Percentiles rank a stretch among this genome's conserved stretches.
Conservation (phyloP, 2,888 invertebrate species). For the Mesopsocus fuscifrons region DNA sequence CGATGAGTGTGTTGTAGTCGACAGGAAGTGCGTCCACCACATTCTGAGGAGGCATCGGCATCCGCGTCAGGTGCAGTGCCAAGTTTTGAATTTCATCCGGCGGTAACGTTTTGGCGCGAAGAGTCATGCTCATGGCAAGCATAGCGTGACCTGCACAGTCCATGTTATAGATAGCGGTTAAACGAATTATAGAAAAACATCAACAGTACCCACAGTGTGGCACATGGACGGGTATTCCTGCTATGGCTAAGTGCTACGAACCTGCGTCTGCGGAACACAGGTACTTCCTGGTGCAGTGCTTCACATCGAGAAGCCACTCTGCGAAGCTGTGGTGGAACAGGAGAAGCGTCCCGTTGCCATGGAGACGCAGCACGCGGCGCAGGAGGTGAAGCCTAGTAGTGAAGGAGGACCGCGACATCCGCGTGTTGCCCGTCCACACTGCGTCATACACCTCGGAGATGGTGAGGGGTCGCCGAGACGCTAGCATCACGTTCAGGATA, state of each 20-base stretch:
- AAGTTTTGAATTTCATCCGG: constrained; percentile 28
- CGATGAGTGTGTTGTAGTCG: constrained; percentile 46
- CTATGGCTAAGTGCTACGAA: too few relatives aligned
- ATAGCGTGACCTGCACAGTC: constrained; percentile 88
- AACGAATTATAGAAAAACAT: too few relatives aligned
- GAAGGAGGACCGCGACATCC: constrained; percentile 63
- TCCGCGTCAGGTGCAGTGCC: constrained; percentile 25
- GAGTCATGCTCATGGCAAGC: constrained; percentile 54
- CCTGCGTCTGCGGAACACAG: constrained; percentile 66
- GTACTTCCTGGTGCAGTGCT: constrained; percentile 90
- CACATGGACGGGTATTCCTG: too few relatives aligned
- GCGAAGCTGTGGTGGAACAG: constrained; percentile 91
- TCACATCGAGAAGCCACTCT: constrained; percentile 91
- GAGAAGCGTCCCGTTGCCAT: constrained; percentile 32
- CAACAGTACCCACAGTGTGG: too few relatives aligned
- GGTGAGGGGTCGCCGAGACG: constrained; percentile 67
- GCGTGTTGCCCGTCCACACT: constrained; percentile 57
- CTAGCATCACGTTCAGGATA: constrained; percentile 68
- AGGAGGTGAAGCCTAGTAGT: constrained; percentile 56
- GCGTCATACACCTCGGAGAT: constrained; percentile 65
- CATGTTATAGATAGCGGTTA: too few relatives aligned
- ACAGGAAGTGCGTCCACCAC: constrained; percentile 20
- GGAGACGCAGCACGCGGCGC: constrained; percentile 38
- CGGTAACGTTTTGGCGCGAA: constrained; percentile 25
- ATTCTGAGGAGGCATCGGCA: constrained; percentile 16